Evolutionary conservation across 1,140 invertebrate species (phyloP).

Genomic region (Atopsyche davidsoni): DNA sequence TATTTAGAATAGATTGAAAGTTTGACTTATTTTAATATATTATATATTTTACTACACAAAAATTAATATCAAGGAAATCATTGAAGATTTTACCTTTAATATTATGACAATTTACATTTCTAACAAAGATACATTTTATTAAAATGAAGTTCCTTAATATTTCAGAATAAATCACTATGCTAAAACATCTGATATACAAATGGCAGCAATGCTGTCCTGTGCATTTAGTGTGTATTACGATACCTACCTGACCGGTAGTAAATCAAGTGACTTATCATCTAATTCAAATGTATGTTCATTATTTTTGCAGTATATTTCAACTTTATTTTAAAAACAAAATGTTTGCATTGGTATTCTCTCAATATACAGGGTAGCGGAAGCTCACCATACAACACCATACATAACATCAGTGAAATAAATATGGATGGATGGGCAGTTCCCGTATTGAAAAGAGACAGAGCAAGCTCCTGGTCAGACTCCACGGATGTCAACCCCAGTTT

Average conservation of each 20-base stretch:
- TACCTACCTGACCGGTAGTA: slow-evolving; percentile 21
- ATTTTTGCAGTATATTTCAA: not conserved
- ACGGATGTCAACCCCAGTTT: slow-evolving; percentile 60
- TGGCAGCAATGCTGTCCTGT: slow-evolving; percentile 87
- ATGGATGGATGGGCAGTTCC: slow-evolving; percentile 69
- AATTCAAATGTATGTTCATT: slow-evolving; percentile 26
- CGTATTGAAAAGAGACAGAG: slow-evolving; percentile 65
- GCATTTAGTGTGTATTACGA: slow-evolving; percentile 58
- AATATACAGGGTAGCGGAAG: slow-evolving; percentile 56
- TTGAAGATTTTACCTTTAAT: too few species aligned
- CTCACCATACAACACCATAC: slow-evolving; percentile 88
- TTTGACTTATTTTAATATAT: too few species aligned
- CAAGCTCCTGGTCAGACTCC: slow-evolving; percentile 84
- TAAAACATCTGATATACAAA: slow-evolving; percentile 79
- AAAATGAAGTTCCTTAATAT: slow-evolving; percentile 31
- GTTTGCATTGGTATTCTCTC: too few species aligned
- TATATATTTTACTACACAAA: too few species aligned
- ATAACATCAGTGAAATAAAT: slow-evolving; percentile 69
- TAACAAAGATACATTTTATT: not conserved
- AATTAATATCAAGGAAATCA: too few species aligned
- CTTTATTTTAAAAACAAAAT: not conserved
- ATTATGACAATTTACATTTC: not conserved
- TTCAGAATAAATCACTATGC: slow-evolving; percentile 73
- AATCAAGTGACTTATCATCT: slow-evolving; percentile 27
- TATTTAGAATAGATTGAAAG: too few species aligned